Evolutionary conservation across 2,113 vertebrate genomes (phyloP).

Genomic region (Edolisoma coerulescens): DNA sequence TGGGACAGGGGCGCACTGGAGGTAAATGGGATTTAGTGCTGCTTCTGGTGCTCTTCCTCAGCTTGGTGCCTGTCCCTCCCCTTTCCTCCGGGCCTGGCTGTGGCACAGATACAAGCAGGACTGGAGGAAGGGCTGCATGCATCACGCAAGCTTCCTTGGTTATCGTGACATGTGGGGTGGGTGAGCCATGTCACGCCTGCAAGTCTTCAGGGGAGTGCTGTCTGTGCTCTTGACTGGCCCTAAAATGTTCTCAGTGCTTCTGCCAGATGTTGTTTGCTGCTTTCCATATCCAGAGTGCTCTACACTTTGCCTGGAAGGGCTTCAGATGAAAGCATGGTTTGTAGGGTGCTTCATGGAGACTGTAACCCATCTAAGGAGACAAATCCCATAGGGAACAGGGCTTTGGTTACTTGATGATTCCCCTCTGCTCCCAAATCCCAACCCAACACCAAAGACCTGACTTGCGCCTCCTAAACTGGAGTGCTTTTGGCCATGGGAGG

Average conservation of each 20-base stretch:
- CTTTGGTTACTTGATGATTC: background rate
- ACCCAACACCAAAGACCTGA: background rate
- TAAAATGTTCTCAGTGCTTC: background rate
- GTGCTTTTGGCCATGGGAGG: background rate
- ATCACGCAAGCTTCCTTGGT: slow-evolving; percentile 40
- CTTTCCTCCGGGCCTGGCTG: slow-evolving; percentile 5
- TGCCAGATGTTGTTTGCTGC: slow-evolving; percentile 8
- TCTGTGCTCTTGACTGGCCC: background rate
- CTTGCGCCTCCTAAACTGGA: background rate
- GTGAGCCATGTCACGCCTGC: background rate
- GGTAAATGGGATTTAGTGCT: slow-evolving; percentile 74
- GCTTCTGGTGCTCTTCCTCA: slow-evolving; percentile 40
- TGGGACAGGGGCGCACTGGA: slow-evolving; percentile 94
- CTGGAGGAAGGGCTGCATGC: slow-evolving; percentile 35
- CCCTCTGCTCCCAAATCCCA: background rate
- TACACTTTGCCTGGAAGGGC: background rate
- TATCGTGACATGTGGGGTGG: background rate
- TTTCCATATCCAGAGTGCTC: slow-evolving; percentile 8
- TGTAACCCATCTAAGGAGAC: background rate
- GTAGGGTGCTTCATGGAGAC: background rate
- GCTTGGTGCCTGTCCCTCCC: background rate
- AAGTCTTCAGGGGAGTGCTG: background rate
- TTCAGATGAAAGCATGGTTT: background rate
- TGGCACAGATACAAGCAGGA: background rate
- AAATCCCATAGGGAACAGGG: background rate